Conservation (phyloP, 2,888 invertebrate species). For the Deilephila porcellus region DNA sequence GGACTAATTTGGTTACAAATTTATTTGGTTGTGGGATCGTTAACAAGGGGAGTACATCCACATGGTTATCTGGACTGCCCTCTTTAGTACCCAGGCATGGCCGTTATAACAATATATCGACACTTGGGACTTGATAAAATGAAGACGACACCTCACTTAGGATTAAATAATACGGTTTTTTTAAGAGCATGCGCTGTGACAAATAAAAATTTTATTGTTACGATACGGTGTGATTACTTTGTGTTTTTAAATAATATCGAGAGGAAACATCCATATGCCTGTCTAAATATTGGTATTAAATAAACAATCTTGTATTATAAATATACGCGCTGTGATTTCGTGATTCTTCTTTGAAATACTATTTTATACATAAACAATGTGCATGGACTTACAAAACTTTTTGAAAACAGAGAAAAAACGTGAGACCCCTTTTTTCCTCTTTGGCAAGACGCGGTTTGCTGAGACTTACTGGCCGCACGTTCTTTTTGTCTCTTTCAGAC, state of each 20-base stretch:
- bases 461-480: too few relatives aligned
- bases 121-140: slow-evolving; percentile 80
- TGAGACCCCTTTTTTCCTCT: too few relatives aligned
- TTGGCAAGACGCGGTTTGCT: too few relatives aligned
- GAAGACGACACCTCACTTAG: slow-evolving; percentile 80
- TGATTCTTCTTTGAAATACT: not conserved
- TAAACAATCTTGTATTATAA: not conserved
- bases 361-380: too few relatives aligned
- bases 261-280: slow-evolving; percentile 60
- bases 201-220: slow-evolving; percentile 76
- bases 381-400: too few relatives aligned
- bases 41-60: slow-evolving; percentile 81
- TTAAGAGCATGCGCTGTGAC: slow-evolving; percentile 65
- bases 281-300: slow-evolving; percentile 61
- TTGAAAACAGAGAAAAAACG: too few relatives aligned
- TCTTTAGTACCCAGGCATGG: slow-evolving; percentile 77
- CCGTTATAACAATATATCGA: slow-evolving; percentile 83
- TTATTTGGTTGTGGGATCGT: slow-evolving; percentile 83
- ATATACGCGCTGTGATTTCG: not conserved
- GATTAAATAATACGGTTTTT: slow-evolving; percentile 81
- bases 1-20: slow-evolving; percentile 85
- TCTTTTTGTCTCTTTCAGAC: too few relatives aligned
- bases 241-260: slow-evolving; percentile 61
- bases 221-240: slow-evolving; percentile 64
- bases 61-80: slow-evolving; percentile 78